These are phyloP conservation scores for Psix sp. DNA, from an alignment of 1,140 invertebrate genomes.

Conservation along the genomic window DNA sequence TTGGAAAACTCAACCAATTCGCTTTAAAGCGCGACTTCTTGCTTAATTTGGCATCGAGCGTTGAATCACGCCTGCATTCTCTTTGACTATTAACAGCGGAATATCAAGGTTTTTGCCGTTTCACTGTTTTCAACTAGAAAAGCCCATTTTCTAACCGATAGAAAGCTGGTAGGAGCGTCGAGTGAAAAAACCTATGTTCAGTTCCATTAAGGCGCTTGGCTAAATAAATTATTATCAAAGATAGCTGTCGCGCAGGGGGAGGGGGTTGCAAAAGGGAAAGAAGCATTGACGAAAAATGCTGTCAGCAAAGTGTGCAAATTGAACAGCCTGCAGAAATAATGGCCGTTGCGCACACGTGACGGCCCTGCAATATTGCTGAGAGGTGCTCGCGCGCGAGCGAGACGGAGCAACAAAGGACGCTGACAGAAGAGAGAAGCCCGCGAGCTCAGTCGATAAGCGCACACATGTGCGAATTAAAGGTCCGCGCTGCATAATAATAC, in stretches of 20 bases:
- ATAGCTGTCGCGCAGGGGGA: no score
- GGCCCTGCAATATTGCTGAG: slow-evolving; percentile 34
- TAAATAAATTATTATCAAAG: no score
- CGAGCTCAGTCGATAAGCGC: slow-evolving; percentile 64
- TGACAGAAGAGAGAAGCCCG: slow-evolving; percentile 23
- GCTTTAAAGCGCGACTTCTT: slow-evolving; percentile 10
- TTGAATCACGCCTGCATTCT: slow-evolving; percentile 13
- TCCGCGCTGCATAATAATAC: slow-evolving; percentile 59
- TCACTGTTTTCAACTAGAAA: not conserved
- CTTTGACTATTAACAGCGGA: slow-evolving; percentile 9
- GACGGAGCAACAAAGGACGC: not conserved
- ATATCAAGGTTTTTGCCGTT: slow-evolving; percentile 2
- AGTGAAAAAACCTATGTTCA: no score
- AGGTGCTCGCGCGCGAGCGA: slow-evolving; percentile 24
- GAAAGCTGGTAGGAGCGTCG: no score
- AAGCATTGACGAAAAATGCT: not conserved
- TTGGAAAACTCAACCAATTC: no score
- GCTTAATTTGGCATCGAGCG: slow-evolving; percentile 30
- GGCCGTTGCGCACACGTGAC: slow-evolving; percentile 34
- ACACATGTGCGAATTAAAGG: slow-evolving; percentile 59
- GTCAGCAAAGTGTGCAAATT: not conserved
- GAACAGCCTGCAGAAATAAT: slow-evolving; percentile 37
- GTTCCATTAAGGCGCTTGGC: no score
- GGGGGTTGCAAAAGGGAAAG: no score
- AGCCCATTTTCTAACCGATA: no score